Base-by-base conservation (phyloP, 2,113 vertebrate genomes). In the Macquaria australasica region DNA sequence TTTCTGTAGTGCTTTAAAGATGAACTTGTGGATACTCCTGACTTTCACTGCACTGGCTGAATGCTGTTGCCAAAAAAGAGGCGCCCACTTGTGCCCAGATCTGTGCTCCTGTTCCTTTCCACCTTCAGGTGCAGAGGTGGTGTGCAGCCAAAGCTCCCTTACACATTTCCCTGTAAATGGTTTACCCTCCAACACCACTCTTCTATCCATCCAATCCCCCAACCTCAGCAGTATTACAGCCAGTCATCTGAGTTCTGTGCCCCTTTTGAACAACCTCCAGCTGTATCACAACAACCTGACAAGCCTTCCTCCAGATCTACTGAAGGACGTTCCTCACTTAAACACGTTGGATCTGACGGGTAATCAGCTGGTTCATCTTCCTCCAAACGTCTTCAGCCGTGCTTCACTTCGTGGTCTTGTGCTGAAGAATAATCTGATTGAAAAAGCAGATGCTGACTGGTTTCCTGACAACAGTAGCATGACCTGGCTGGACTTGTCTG, bases 271-370 rank as follows among this genome's bases (percentile, higher is more conserved):
- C n/a, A 93, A 95, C 23, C 93, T 98, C 34, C 97, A 97, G 34
- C 95, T 98, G 2, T 96, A 97, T 60, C 94, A 85, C 79, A 96
- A 96, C 87, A 82, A 68, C 48, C 90, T 98, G 34, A 20, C 73
- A 1, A 41, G 34, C 0, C 95, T 98, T 20, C 91, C 96, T 0
- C 66, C 81, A 0, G 50, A 91, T 31, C 85, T 97, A 1, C 93
- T 97, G 79, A 73, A 3, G 9, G 87, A 81, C 0, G 87, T 95
- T 43, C 90, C 93, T 12, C 14, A 28, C 18, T 89, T 98, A 1
- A 79, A 82, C 10, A 86, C 85, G 1, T 86, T 98, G 63, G 97
- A 97, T 58, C 95, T 98, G 12, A 97, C 97, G 0, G 97, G 28
- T 90, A 97, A 96, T 88, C 72, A 77, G 41, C 75, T 98, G 91